These are phyloP conservation scores for Atrina japonica DNA, from an alignment of 2,888 invertebrate species.

Conservation along the genomic window DNA sequence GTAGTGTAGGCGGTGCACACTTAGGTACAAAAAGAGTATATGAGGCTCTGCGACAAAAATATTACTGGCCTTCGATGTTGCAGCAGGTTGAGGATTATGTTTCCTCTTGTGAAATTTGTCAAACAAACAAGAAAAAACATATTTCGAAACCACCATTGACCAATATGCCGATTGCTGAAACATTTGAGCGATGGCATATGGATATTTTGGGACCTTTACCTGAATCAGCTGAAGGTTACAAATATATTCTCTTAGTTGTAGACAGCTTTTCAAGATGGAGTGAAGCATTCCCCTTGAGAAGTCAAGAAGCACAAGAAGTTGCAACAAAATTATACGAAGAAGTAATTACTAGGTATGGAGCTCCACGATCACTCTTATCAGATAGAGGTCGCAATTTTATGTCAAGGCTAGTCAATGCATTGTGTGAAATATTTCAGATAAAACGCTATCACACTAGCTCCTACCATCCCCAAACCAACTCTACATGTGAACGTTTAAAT, in stretches of 20 bases:
- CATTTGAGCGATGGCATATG: slow-evolving; percentile 33
- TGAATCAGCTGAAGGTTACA: slow-evolving; percentile 22
- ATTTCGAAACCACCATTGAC: slow-evolving; percentile 10
- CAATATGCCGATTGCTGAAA: slow-evolving; percentile 24
- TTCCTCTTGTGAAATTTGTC: slow-evolving; percentile 39
- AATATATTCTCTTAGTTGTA: slow-evolving; percentile 19
- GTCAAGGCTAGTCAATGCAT: no score
- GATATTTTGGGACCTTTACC: slow-evolving; percentile 34
- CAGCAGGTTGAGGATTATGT: slow-evolving; percentile 37
- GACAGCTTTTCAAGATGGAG: slow-evolving; percentile 20
- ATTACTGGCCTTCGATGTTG: slow-evolving; percentile 30
- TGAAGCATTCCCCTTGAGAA: slow-evolving; percentile 43
- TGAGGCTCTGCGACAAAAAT: slow-evolving; percentile 22
- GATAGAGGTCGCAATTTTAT: no score
- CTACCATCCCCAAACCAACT: no score
- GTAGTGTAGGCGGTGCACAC: slow-evolving; percentile 29
- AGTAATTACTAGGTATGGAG: slow-evolving; percentile 51
- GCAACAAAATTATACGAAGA: slow-evolving; percentile 45
- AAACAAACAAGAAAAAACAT: slow-evolving; percentile 2
- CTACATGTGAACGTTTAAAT: no score
- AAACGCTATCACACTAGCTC: no score
- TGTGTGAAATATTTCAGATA: no score
- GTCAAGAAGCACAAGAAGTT: slow-evolving; percentile 45
- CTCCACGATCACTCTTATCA: slow-evolving; percentile 33
- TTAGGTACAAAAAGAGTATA: slow-evolving; percentile 18